phyloP scores from a whole-genome alignment of 2,113 vertebrate species.

The Urocitellus parryii region DNA sequence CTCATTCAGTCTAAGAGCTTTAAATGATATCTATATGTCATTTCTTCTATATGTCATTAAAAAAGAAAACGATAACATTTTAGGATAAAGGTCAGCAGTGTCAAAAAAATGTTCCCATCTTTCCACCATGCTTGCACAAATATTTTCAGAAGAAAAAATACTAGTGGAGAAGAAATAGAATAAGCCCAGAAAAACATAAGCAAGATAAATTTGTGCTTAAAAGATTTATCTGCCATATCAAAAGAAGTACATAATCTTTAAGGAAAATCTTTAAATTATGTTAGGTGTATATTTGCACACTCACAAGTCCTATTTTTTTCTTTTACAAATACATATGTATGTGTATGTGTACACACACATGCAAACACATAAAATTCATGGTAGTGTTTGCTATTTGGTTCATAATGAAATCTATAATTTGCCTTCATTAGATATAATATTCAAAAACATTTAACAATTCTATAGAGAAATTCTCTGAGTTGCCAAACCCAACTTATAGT shows the following conservation, averaged over 20 bases:
- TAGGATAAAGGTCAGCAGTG: not conserved
- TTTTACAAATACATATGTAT: not conserved
- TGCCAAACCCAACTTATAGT: conserved; percentile 70
- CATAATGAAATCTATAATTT: not conserved
- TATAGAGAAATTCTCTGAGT: conserved; percentile 53
- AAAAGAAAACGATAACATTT: not conserved
- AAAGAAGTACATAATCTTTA: not conserved
- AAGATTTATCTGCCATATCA: not conserved
- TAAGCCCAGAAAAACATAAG: not conserved
- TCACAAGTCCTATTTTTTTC: not conserved
- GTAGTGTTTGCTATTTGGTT: not conserved
- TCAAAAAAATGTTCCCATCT: not conserved
- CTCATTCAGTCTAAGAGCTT: not conserved
- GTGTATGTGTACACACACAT: not conserved
- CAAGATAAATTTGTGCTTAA: not conserved
- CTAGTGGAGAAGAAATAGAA: not conserved
- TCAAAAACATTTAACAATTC: conserved; percentile 70
- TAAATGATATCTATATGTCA: not conserved
- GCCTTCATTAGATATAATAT: not conserved
- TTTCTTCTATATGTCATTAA: not conserved
- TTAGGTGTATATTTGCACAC: not conserved
- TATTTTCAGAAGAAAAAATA: not conserved
- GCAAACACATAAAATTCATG: not conserved
- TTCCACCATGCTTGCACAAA: not conserved
- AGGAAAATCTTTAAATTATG: not conserved